Evolutionary conservation across 2,888 invertebrate species (phyloP), one percentile per base, ranked within the genome.

Genomic region (Lochmaea capreae): DNA sequence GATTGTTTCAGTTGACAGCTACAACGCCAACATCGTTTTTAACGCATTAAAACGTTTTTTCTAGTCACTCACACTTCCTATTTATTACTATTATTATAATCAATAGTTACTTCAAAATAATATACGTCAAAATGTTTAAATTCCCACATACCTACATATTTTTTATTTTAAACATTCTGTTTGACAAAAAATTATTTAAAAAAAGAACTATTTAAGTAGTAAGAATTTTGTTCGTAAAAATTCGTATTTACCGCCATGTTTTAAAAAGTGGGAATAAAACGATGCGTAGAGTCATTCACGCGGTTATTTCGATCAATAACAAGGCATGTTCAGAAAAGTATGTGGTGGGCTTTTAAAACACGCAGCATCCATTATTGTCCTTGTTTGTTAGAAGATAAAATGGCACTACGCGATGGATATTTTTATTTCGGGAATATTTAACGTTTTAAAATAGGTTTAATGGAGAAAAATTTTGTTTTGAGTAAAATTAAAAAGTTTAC

Each of bases 201-300:
- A 33, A 33, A 33, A 33, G 8, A 33, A 33, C 5, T 33, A 33
- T 33, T 8, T 8, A 33, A 33, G n/a, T n/a, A n/a, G n/a, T 33
- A 33, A 33, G 6, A 8, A 33, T 33, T 33, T 12, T 46, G 46
- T 46, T 46, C 12, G 10, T 11, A 14, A 16, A 16, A 16, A 54
- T 74, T 72, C 22, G 58, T 69, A 69, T 69, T 65, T 65, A 52
- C 65, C 72, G 75, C 75, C 75, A 75, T 71, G 46, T 16, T 33
- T 46, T 18, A 65, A 69, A 75, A 68, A 71, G 57, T 65, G 18
- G 54, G 11, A 14, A 43, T 58, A 14, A 67, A 66, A 39, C 33
- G 66, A 72, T 75, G 75, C 75, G 75, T 75, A 61, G 39, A 72
- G 42, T 49, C 49, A 58, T 46, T 65, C 69, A 75, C 69, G 71